Conservation (phyloP, 2,888 invertebrate genomes). For the Leistus spinibarbis region DNA sequence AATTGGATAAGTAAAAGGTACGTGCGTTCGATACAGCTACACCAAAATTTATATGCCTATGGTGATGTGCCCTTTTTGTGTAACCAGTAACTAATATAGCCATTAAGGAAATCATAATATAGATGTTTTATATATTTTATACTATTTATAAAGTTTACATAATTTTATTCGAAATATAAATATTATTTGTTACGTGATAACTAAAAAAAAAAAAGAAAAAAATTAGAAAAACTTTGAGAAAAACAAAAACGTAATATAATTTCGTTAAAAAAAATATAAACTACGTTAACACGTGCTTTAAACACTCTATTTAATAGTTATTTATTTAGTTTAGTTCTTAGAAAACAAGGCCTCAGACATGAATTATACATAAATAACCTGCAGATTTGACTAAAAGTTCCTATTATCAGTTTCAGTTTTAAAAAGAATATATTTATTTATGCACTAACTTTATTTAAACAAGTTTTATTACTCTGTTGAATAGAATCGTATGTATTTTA, state of each 20-base stretch:
- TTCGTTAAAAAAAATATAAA: not conserved
- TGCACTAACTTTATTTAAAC: not conserved
- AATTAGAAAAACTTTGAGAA: not conserved
- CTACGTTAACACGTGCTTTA: constrained; percentile 31
- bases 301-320: constrained; percentile 8
- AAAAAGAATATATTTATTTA: constrained; percentile 5
- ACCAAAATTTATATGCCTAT: constrained; percentile 24
- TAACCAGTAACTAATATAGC: constrained; percentile 23
- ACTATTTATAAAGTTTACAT: constrained; percentile 33
- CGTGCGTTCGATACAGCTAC: constrained; percentile 3
- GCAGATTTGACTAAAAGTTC: constrained; percentile 5
- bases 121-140: constrained; percentile 38
- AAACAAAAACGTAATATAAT: not conserved
- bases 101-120: constrained; percentile 16
- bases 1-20: constrained; percentile 60
- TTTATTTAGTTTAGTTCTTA: constrained; percentile 9
- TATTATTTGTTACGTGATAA: constrained; percentile 21
- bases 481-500: not conserved
- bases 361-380: not conserved
- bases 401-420: constrained; percentile 12
- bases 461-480: not conserved
- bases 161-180: constrained; percentile 31
- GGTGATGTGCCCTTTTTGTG: constrained; percentile 32
- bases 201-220: not conserved
- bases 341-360: not conserved